Conservation (phyloP, 2,797 vertebrate species). For the Rhinatrema bivittatum region DNA sequence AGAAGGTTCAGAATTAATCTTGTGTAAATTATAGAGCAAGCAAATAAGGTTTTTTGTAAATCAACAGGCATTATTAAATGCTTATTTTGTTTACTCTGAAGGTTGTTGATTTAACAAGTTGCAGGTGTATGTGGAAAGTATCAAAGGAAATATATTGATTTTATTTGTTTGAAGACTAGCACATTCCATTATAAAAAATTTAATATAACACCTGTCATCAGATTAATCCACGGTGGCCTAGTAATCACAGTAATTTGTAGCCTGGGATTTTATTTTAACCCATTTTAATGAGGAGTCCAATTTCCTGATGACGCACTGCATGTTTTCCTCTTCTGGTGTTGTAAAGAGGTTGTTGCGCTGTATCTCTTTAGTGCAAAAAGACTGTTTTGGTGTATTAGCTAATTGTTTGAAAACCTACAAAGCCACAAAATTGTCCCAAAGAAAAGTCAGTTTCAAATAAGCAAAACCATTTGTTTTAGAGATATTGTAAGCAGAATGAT, state of each 20-base stretch:
- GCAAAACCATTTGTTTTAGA: conserved; percentile 52
- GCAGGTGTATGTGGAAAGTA: conserved; percentile 42
- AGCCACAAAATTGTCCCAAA: conserved; percentile 47
- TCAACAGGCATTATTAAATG: conserved; percentile 40
- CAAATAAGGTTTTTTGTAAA: conserved; percentile 39
- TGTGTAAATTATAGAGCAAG: conserved; percentile 18
- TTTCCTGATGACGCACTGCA: conserved; percentile 26
- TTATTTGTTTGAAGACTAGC: conserved; percentile 28
- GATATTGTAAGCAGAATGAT: conserved; percentile 41
- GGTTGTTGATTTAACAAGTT: conserved; percentile 44
- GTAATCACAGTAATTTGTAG: conserved; percentile 63
- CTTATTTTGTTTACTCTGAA: conserved; percentile 45
- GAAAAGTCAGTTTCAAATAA: conserved; percentile 55
- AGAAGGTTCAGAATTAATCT: conserved; percentile 28
- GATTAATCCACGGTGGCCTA: conserved; percentile 61
- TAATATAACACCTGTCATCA: conserved; percentile 64
- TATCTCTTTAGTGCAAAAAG: conserved; percentile 27
- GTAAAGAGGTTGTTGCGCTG: conserved; percentile 35
- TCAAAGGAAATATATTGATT: conserved; percentile 37
- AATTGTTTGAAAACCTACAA: conserved; percentile 52
- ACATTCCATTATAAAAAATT: conserved; percentile 46
- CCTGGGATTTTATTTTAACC: conserved; percentile 66
- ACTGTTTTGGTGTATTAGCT: conserved; percentile 56
- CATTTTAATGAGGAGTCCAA: conserved; percentile 49
- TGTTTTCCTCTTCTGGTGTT: conserved; percentile 30